Base-by-base conservation (phyloP, 2,113 vertebrate genomes). In the Pelodiscus sinensis region DNA sequence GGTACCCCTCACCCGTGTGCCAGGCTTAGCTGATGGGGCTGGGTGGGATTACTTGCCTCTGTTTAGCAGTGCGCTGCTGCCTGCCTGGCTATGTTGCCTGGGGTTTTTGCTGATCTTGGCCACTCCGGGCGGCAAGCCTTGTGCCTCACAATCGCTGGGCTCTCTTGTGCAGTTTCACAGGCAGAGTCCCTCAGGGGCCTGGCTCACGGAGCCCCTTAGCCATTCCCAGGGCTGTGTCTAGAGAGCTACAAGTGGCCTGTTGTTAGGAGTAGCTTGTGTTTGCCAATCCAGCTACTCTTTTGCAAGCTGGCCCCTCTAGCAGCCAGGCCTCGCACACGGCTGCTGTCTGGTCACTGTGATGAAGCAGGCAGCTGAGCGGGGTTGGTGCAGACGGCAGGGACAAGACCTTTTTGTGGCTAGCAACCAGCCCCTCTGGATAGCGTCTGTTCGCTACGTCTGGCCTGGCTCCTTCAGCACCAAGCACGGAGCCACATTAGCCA, bases 401-500 rank as follows among this genome's bases (percentile, higher is more conserved):
- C 12, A 31, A 65, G 2, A 15, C 14, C 29, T 65, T 29, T 31
- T 31, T 8, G 62, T 15, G 62, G 62, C 24, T 27, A 9, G 68
- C 2, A 50, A 11, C 1, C 54, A 85, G 51, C 22, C 1, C 2
- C 51, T 51, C 52, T 29, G 0, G 60, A 22, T 24, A 31, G 44
- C 9, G 85, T 18, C 60, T 84, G 8, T 73, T 55, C 51, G 7
- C 38, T 54, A 38, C 12, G 3, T 0, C 6, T 7, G 29, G 62
- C 15, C 29, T 68, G n/a, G 58, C 35, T 27, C 18, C 44, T 31
- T 13, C 9, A 71, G 86, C 93, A 86, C 84, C 93, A 85, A 82
- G 87, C 84, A 87, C 58, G 52, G 81, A 56, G 21, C 5, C 22
- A 35, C 85, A 86, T 87, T 11, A 31, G 50, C 29, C 10, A 21